phyloP scores from a whole-genome alignment of 2,113 vertebrate genomes.

The Saguinus midas region DNA sequence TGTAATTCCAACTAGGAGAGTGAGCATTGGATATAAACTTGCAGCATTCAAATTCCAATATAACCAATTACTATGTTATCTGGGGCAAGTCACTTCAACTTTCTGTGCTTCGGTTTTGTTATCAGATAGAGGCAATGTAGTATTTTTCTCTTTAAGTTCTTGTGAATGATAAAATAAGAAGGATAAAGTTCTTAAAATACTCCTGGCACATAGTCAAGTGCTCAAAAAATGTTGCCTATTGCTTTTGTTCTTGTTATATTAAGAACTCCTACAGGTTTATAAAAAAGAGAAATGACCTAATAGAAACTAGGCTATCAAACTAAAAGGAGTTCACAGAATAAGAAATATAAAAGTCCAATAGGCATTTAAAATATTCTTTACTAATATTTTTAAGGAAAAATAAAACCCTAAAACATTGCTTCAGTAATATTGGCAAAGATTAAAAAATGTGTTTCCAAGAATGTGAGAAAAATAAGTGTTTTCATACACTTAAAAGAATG shows the following conservation, averaged over 20 bases:
- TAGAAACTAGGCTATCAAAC: neutral
- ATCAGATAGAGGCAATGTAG: neutral
- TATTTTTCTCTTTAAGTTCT: neutral
- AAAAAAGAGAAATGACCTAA: constrained; percentile 3
- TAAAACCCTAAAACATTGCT: neutral
- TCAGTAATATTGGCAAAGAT: constrained; percentile 40
- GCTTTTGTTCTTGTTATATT: neutral
- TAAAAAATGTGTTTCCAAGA: constrained; percentile 35
- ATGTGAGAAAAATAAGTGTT: neutral
- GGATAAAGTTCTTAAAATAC: neutral
- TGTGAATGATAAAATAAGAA: neutral
- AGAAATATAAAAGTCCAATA: neutral
- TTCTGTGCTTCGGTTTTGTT: constrained; percentile 3
- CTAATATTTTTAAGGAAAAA: neutral
- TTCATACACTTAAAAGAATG: neutral
- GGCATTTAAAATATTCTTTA: neutral
- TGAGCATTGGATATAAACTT: neutral
- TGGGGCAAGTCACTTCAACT: neutral
- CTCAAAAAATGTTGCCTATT: neutral
- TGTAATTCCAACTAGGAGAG: neutral
- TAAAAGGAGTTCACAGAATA: neutral
- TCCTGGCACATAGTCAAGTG: neutral
- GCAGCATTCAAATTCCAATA: neutral
- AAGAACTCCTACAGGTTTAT: neutral
- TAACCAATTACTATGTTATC: neutral